phyloP scores from a whole-genome alignment of 1,140 invertebrate genomes.

The Hydropsyche tenuis region DNA sequence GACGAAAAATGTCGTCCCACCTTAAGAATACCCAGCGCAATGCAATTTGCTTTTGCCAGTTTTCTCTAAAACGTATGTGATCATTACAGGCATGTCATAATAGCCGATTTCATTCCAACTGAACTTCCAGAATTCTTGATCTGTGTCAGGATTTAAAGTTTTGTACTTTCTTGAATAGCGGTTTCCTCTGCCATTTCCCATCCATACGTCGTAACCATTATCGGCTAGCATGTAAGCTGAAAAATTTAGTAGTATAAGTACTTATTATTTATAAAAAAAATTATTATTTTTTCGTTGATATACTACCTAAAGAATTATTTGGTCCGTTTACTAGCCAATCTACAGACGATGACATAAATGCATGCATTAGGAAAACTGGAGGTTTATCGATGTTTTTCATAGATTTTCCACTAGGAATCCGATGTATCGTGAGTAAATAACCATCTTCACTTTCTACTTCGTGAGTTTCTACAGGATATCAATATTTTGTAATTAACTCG shows the following conservation, averaged over 20 bases:
- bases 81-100: constrained; percentile 67
- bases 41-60: constrained; percentile 55
- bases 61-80: constrained; percentile 64
- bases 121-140: constrained; percentile 63
- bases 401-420: constrained; percentile 62
- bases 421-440: constrained; percentile 66
- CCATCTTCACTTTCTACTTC: constrained; percentile 64
- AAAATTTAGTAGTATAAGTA: too few species aligned
- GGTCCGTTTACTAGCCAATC: constrained; percentile 51
- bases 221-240: constrained; percentile 72
- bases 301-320: neutral
- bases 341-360: constrained; percentile 46
- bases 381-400: constrained; percentile 64
- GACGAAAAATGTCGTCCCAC: constrained; percentile 64
- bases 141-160: constrained; percentile 64
- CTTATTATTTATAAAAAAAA: too few species aligned
- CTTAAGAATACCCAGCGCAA: constrained; percentile 70
- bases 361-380: constrained; percentile 51
- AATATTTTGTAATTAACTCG: constrained; percentile 60
- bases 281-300: too few species aligned
- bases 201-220: constrained; percentile 79
- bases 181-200: constrained; percentile 74
- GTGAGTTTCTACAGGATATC: constrained; percentile 65
- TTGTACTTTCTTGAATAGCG: constrained; percentile 69
- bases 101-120: constrained; percentile 74